Conservation (phyloP, 2,888 invertebrate species). For the Hermodice carunculata region DNA sequence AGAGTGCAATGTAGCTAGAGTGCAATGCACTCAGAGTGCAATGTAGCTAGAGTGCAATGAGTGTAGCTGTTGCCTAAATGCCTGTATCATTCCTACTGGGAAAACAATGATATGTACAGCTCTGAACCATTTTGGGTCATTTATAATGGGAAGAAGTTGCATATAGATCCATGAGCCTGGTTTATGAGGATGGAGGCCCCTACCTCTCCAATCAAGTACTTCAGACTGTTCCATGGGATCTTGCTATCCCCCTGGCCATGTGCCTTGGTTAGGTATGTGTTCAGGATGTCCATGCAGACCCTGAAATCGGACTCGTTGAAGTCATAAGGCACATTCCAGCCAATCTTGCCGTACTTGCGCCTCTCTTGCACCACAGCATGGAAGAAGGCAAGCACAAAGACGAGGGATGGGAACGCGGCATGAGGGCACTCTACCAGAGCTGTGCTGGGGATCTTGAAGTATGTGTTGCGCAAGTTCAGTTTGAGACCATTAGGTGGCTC, state of each 20-base stretch:
- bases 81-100: too few species aligned
- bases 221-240: slow-evolving; percentile 91
- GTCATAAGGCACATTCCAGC: slow-evolving; percentile 95
- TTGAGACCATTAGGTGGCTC: slow-evolving; percentile 94
- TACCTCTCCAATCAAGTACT: slow-evolving; percentile 93
- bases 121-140: neutral
- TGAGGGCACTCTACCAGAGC: slow-evolving; percentile 82
- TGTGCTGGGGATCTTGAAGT: slow-evolving; percentile 85
- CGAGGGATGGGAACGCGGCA: slow-evolving; percentile 82
- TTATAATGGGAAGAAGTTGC: neutral
- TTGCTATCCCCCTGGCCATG: slow-evolving; percentile 73
- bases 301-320: slow-evolving; percentile 93
- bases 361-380: slow-evolving; percentile 87
- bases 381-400: slow-evolving; percentile 92
- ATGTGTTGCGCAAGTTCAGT: slow-evolving; percentile 88
- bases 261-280: slow-evolving; percentile 85
- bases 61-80: too few species aligned
- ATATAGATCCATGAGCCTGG: neutral
- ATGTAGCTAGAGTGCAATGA: too few species aligned
- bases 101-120: too few species aligned
- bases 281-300: slow-evolving; percentile 87
- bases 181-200: slow-evolving; percentile 27
- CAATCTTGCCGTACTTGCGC: slow-evolving; percentile 92
- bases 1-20: too few species aligned
- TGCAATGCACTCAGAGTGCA: too few species aligned